Conservation (phyloP, 2,113 vertebrate genomes). For the Poeciliopsis prolifica region DNA sequence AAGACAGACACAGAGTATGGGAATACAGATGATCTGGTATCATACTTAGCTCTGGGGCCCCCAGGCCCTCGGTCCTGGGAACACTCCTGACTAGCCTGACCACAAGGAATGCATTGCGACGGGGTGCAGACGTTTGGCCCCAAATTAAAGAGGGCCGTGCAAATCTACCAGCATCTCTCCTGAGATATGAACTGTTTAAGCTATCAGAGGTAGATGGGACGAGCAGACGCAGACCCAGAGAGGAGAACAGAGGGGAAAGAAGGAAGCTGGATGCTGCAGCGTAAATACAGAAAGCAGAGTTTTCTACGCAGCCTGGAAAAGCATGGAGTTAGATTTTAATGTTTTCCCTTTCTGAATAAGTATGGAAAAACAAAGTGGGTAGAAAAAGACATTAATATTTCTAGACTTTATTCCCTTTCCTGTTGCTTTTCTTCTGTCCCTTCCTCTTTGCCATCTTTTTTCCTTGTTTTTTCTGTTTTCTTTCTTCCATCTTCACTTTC, state of each 20-base stretch:
- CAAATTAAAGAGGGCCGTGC: slow-evolving; percentile 77
- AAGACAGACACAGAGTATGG: slow-evolving; percentile 70
- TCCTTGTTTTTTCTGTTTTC: too few relatives aligned
- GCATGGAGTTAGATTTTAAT: not conserved
- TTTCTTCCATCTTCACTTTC: too few relatives aligned
- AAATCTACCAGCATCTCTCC: slow-evolving; percentile 77
- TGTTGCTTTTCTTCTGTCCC: not conserved
- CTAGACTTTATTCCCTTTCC: not conserved
- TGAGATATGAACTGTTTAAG: slow-evolving; percentile 81
- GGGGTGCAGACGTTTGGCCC: slow-evolving; percentile 79
- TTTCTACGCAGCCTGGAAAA: not conserved
- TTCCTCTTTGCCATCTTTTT: too few relatives aligned
- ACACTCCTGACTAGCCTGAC: slow-evolving; percentile 72
- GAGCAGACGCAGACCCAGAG: slow-evolving; percentile 71
- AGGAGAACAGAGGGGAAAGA: slow-evolving; percentile 26
- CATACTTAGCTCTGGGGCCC: slow-evolving; percentile 79
- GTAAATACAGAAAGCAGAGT: slow-evolving; percentile 26
- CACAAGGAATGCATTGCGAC: slow-evolving; percentile 78
- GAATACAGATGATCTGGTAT: slow-evolving; percentile 80
- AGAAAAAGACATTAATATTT: not conserved
- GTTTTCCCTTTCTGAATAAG: not conserved
- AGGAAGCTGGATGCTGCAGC: slow-evolving; percentile 40
- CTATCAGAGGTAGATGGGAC: slow-evolving; percentile 80
- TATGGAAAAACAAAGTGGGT: not conserved
- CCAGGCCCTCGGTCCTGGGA: slow-evolving; percentile 73